Evolutionary conservation across 2,797 vertebrate species (phyloP).

Genomic region (Garrulus glandarius): DNA sequence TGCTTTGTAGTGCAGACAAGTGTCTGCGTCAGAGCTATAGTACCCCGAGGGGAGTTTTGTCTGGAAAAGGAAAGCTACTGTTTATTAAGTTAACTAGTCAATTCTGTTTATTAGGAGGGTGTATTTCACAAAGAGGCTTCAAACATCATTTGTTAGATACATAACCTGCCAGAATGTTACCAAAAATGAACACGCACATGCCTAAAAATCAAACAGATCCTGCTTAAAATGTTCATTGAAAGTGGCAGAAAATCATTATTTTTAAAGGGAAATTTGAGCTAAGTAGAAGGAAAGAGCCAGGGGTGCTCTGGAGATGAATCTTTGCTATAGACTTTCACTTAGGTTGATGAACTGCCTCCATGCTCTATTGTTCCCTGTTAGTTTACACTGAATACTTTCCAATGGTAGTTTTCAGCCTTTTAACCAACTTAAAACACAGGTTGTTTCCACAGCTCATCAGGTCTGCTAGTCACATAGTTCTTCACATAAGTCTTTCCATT

Average conservation of each 20-base stretch:
- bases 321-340: neutral
- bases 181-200: neutral
- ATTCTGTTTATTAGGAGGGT: neutral
- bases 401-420: neutral
- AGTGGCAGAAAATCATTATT: neutral
- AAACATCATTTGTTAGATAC: neutral
- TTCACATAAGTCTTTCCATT: neutral
- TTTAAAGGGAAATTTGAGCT: neutral
- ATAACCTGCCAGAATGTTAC: neutral
- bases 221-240: neutral
- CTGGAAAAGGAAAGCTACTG: neutral
- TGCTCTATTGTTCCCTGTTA: neutral
- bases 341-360: neutral
- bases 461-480: neutral
- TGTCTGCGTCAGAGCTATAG: neutral
- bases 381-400: neutral
- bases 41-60: neutral
- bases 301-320: rapidly evolving
- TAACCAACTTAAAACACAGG: neutral
- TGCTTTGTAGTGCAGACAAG: neutral
- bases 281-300: neutral
- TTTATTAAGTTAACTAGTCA: neutral
- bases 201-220: neutral
- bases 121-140: neutral
- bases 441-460: neutral